These are phyloP conservation scores for Philereme transversata DNA, from an alignment of 2,888 invertebrate species.

Conservation along the genomic window DNA sequence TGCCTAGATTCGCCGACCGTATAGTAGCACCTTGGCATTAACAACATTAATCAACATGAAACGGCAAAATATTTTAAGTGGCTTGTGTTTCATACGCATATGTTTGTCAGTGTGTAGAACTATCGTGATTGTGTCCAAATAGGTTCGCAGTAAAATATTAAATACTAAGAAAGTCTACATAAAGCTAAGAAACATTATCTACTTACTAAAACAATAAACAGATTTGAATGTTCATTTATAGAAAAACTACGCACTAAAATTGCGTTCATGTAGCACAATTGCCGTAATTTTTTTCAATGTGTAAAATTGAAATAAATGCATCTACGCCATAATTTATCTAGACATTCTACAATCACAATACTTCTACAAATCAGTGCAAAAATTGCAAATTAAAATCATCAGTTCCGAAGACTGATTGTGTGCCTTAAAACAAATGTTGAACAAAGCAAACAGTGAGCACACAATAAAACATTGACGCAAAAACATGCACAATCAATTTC, in stretches of 20 bases:
- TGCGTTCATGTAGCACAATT: too few species aligned
- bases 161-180: too few species aligned
- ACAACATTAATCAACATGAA: too few species aligned
- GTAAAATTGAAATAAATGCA: too few species aligned
- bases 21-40: neutral
- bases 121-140: slow-evolving; percentile 33
- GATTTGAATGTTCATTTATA: too few species aligned
- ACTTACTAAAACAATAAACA: too few species aligned
- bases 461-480: slow-evolving; percentile 53
- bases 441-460: slow-evolving; percentile 72
- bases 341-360: slow-evolving; percentile 46
- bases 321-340: neutral
- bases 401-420: slow-evolving; percentile 42
- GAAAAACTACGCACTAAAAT: too few species aligned
- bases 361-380: slow-evolving; percentile 57
- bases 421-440: slow-evolving; percentile 43
- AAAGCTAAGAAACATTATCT: too few species aligned
- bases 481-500: slow-evolving; percentile 56
- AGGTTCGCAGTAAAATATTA: neutral
- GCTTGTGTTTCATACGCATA: slow-evolving; percentile 15
- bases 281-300: too few species aligned
- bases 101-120: slow-evolving; percentile 45
- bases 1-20: neutral
- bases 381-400: slow-evolving; percentile 48
- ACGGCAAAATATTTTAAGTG: too few species aligned